phyloP scores from a whole-genome alignment of 2,797 vertebrate species.

The Trichosurus vulpecula region DNA sequence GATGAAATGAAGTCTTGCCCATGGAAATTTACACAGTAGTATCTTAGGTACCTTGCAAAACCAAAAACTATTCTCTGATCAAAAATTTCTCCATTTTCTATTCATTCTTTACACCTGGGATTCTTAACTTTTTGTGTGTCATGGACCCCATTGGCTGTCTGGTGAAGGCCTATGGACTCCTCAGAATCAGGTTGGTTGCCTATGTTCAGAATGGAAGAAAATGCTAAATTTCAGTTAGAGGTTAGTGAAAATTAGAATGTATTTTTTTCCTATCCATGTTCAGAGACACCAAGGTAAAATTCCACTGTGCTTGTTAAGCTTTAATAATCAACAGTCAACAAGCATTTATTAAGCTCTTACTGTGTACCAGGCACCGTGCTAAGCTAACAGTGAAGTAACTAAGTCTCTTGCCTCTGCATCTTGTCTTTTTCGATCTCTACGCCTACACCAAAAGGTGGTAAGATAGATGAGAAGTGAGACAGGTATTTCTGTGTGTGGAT shows the following conservation, averaged over 20 bases:
- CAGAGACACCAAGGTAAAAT: background rate
- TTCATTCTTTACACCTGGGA: background rate
- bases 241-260: background rate
- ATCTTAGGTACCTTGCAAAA: background rate
- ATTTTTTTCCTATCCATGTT: background rate
- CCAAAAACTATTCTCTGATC: constrained; percentile 11
- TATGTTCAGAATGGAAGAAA: background rate
- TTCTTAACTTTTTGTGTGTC: background rate
- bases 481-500: background rate
- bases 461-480: background rate
- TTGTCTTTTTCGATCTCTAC: background rate
- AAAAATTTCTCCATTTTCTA: constrained; percentile 38
- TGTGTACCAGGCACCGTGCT: background rate
- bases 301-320: background rate
- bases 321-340: background rate
- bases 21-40: background rate
- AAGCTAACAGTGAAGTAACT: background rate
- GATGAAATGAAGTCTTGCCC: background rate
- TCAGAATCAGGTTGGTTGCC: background rate
- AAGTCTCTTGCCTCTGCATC: background rate
- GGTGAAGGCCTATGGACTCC: background rate
- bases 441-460: background rate
- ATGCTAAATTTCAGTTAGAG: background rate
- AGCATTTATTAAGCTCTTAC: background rate
- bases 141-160: background rate